phyloP scores from a whole-genome alignment of 2,888 invertebrate species.

The Sphaerophoria rueppellii region DNA sequence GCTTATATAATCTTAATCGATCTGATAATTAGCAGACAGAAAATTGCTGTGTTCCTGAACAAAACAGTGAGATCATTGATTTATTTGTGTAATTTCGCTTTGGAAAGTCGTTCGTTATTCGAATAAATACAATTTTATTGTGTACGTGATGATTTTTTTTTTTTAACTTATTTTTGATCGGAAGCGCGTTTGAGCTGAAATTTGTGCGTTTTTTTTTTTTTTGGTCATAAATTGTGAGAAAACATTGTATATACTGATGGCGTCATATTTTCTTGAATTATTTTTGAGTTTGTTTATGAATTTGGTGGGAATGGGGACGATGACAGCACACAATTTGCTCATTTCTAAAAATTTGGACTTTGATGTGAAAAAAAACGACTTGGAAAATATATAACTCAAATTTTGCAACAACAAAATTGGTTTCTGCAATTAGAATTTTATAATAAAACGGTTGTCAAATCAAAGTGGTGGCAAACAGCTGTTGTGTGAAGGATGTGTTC shows the following conservation, averaged over 20 bases:
- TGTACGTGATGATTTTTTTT: neutral
- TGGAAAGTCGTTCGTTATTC: neutral
- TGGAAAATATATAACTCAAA: too few species aligned
- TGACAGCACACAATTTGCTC: constrained; percentile 16
- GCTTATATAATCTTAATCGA: constrained; percentile 54
- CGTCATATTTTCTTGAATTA: constrained; percentile 14
- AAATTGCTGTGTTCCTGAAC: constrained; percentile 11
- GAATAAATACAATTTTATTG: neutral
- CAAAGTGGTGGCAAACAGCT: too few species aligned
- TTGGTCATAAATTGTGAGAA: constrained; percentile 8
- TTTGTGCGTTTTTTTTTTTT: neutral
- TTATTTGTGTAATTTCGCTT: constrained; percentile 46
- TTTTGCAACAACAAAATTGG: too few species aligned
- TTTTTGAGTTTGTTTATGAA: neutral
- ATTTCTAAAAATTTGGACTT: neutral
- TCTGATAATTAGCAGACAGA: constrained; percentile 64
- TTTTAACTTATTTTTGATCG: constrained; percentile 3
- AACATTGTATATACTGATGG: constrained; percentile 9
- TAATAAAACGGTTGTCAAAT: too few species aligned
- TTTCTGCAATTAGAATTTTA: too few species aligned
- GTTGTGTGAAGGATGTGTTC: too few species aligned
- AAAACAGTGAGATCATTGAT: constrained; percentile 64
- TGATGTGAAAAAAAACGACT: too few species aligned
- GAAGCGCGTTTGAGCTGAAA: neutral
- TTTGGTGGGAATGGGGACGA: neutral